A percentile compares a stretch with the other conserved stretches of the same genome.
These are phyloP conservation scores for Blomia tropicalis DNA, from an alignment of 2,888 invertebrate genomes.

Conservation along the genomic window DNA sequence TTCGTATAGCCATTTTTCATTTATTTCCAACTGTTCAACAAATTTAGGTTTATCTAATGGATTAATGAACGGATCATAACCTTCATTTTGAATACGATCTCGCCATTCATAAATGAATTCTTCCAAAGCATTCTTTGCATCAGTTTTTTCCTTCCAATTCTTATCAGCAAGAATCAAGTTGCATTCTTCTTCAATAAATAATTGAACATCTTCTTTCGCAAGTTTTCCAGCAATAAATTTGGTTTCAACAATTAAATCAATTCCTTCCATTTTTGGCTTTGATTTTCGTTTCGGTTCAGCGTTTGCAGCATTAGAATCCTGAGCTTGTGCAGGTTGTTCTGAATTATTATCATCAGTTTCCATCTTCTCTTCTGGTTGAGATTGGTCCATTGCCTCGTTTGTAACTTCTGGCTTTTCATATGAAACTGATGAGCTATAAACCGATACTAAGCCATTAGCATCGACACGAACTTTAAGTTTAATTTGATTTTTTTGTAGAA, in stretches of 20 bases:
- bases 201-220: constrained; percentile 46
- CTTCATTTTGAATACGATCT: constrained; percentile 48
- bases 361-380: constrained; percentile 20
- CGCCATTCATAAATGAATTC: constrained; percentile 95
- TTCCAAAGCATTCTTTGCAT: constrained; percentile 89
- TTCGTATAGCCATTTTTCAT: constrained; percentile 94
- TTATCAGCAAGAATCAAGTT: constrained; percentile 70
- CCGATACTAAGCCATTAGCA: constrained; percentile 73
- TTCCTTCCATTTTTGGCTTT: constrained; percentile 36
- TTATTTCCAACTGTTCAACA: constrained; percentile 50
- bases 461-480: constrained; percentile 90
- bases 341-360: constrained; percentile 31
- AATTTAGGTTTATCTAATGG: constrained; percentile 34
- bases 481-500: constrained; percentile 50
- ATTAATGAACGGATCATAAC: constrained; percentile 23
- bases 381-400: constrained; percentile 18
- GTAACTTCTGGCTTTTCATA: constrained; percentile 15
- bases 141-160: constrained; percentile 82
- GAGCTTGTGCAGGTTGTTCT: constrained; percentile 35
- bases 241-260: constrained; percentile 28
- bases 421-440: constrained; percentile 61
- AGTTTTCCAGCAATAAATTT: constrained; percentile 24
- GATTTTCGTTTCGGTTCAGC: constrained; percentile 32
- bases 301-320: constrained; percentile 33
- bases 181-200: constrained; percentile 40